A percentile compares a stretch with the other conserved stretches of the same genome.
Evolutionary conservation across 1,140 invertebrate species (phyloP).

Genomic region (Parasteatoda tepidariorum): DNA sequence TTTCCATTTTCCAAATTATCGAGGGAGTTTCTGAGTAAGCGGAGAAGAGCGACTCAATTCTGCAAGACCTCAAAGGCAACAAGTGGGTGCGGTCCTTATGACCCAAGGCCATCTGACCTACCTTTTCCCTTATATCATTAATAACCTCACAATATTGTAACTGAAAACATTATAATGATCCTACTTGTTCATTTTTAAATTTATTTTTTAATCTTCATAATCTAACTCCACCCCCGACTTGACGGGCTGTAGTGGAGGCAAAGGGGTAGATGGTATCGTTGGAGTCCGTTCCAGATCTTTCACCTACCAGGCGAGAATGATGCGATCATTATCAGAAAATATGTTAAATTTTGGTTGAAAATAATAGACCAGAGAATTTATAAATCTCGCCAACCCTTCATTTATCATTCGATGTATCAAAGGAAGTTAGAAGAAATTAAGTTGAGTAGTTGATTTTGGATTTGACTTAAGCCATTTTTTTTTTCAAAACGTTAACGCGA

Average conservation of each 20-base stretch:
- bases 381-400: no score
- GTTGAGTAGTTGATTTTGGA: no score
- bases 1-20: neutral
- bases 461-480: no score
- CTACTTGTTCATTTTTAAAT: neutral
- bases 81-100: constrained; percentile 1
- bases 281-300: neutral
- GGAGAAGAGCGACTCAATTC: neutral
- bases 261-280: no score
- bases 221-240: neutral
- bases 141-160: constrained; percentile 31
- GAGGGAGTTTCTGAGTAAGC: neutral
- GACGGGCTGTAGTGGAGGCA: neutral
- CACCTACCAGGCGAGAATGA: neutral
- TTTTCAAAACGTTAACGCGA: no score
- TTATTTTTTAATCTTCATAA: constrained; percentile 27
- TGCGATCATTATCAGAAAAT: no score
- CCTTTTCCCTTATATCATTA: neutral
- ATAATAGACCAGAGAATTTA: no score
- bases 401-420: no score
- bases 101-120: neutral
- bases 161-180: constrained; percentile 31
- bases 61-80: neutral
- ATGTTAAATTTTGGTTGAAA: no score
- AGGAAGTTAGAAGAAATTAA: no score